phyloP scores from a whole-genome alignment of 2,797 vertebrate genomes.

The Tolypeutes matacus region DNA sequence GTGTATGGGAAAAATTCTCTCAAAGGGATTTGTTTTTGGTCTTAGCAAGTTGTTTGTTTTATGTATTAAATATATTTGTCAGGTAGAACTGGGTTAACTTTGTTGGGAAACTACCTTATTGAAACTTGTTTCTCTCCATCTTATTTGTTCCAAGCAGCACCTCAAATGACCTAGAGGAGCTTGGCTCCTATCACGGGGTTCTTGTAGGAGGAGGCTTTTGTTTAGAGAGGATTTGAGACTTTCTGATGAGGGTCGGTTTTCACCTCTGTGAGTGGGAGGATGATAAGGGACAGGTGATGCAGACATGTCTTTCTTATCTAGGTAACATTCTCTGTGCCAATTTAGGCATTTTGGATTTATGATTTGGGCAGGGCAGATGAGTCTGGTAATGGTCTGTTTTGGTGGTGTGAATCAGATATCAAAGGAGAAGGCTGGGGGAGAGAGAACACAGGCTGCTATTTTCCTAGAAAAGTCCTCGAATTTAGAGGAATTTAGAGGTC shows the following conservation, averaged over 20 bases:
- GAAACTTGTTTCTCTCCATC: neutral
- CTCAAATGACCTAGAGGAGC: neutral
- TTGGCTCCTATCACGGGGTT: neutral
- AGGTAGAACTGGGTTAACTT: neutral
- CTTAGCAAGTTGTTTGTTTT: neutral
- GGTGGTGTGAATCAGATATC: neutral
- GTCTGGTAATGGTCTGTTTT: neutral
- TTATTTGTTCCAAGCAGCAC: constrained; percentile 6
- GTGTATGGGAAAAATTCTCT: neutral
- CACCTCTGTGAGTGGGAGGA: neutral
- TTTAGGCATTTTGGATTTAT: neutral
- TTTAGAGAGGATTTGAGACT: neutral
- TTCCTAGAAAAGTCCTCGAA: neutral
- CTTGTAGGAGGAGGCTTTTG: neutral
- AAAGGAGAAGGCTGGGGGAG: neutral
- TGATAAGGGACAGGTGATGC: neutral
- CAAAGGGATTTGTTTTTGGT: neutral
- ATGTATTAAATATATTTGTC: neutral
- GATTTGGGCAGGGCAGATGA: neutral
- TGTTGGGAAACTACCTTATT: neutral
- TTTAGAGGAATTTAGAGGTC: neutral
- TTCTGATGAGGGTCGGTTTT: neutral
- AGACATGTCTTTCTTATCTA: neutral
- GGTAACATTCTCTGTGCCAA: neutral
- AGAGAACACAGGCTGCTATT: neutral